phyloP scores from a whole-genome alignment of 2,888 invertebrate genomes.

The Chaitophorus viminalis region DNA sequence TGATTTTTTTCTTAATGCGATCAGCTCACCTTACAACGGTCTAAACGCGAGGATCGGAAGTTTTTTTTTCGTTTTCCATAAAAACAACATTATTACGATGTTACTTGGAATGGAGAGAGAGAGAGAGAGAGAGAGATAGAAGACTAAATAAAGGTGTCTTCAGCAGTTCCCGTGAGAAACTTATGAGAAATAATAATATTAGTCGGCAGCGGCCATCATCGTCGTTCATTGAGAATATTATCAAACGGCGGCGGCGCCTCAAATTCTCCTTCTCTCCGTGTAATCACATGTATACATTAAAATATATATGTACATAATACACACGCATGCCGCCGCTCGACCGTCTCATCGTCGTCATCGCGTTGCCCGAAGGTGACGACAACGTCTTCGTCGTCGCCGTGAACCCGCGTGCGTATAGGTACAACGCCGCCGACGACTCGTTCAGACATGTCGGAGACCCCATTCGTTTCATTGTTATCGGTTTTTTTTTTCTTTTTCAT shows the following conservation, averaged over 20 bases:
- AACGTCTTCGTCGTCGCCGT: constrained; percentile 18
- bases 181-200: not conserved
- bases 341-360: constrained; percentile 17
- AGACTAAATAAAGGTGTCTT: not conserved
- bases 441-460: constrained; percentile 62
- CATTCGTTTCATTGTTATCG: constrained; percentile 56
- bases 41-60: not conserved
- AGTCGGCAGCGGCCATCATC: not conserved
- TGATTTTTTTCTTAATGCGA: too few relatives aligned
- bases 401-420: not conserved
- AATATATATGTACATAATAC: too few relatives aligned
- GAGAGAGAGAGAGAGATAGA: not conserved
- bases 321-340: not conserved
- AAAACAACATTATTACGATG: not conserved
- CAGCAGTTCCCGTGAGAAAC: not conserved
- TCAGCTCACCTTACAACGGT: not conserved
- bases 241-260: constrained; percentile 43
- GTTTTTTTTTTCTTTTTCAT: constrained; percentile 43
- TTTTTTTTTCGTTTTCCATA: not conserved
- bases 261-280: not conserved
- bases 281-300: not conserved
- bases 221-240: constrained; percentile 35
- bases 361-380: constrained; percentile 40
- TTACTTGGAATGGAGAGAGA: not conserved
- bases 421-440: constrained; percentile 42